Base-by-base conservation (phyloP, 2,888 invertebrate genomes). In the Tuta absoluta region DNA sequence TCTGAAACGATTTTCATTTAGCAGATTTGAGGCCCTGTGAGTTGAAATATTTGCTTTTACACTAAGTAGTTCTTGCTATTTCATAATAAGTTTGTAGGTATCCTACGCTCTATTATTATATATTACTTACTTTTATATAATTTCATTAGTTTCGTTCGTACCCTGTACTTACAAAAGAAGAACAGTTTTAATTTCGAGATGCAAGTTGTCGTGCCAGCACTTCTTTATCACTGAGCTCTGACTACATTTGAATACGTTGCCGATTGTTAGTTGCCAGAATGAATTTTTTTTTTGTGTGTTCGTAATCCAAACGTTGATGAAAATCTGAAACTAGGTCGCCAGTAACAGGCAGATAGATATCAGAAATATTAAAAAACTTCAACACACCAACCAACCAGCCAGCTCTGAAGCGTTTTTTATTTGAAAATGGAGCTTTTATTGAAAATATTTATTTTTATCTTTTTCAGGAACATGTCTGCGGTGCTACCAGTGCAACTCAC, bases 401-500 rank as follows among this genome's bases (percentile, higher is more conserved):
- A 33, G 33, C 33, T 33, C 3, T 41, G 3, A 3, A 41, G 14
- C 11, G 14, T 41, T 41, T 41, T 41, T 12, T 41, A 41, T 41
- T 41, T 14, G 41, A n/a, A 41, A 33, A 33, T 33, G 33, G 33
- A 41, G 8, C 14, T 23, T 21, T 21, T 51, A 23, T 23, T 19
- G 11, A 21, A 51, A 17, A 51, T 23, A 23, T 51, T 56, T 21
- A 4, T 24, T 10, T 37, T 58, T 33, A 10, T 58, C 19, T 10
- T 62, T 83, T 80, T 4, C 87, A 91, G 90, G 91, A 58, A 81
- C 85, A n/a, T 89, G 89, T 68, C 68, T 87, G 33, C 78, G 78
- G 58, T 91, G 91, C 72, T 89, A 82, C 77, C 89, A 89, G 67
- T 91, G 91, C 74, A 86, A 83, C 72, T 84, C 89, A 0, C 79